phyloP scores from a whole-genome alignment of 2,113 vertebrate species.

The Triplophysa siluroides region DNA sequence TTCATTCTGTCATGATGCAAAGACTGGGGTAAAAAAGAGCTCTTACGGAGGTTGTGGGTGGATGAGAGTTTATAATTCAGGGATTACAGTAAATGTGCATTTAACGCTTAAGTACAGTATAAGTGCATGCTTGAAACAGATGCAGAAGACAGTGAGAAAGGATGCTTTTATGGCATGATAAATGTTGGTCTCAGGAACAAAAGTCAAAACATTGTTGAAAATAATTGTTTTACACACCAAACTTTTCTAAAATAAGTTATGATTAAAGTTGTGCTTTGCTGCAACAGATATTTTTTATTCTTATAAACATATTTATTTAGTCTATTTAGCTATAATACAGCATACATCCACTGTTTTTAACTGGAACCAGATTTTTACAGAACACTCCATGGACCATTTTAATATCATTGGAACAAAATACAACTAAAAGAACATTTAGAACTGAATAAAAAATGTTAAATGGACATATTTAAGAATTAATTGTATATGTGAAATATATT shows the following conservation, averaged over 20 bases:
- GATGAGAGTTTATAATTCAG: conserved; percentile 26
- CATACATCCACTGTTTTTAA: too few relatives aligned
- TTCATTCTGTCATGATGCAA: conserved; percentile 17
- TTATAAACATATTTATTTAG: background rate
- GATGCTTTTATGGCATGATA: background rate
- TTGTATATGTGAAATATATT: too few relatives aligned
- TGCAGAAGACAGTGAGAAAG: conserved; percentile 31
- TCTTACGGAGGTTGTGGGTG: conserved; percentile 30
- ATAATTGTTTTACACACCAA: background rate
- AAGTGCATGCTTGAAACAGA: conserved; percentile 26
- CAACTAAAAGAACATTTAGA: too few relatives aligned
- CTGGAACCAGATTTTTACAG: too few relatives aligned
- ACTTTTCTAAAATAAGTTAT: background rate
- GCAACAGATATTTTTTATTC: background rate
- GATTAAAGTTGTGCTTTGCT: too few relatives aligned
- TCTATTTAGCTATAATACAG: too few relatives aligned
- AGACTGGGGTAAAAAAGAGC: conserved; percentile 10
- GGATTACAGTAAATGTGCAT: conserved; percentile 15
- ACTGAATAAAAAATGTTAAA: too few relatives aligned
- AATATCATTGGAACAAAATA: too few relatives aligned
- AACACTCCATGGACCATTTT: too few relatives aligned
- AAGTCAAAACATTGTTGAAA: background rate
- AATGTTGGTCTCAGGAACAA: conserved; percentile 11
- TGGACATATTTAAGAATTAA: too few relatives aligned
- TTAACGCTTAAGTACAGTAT: conserved; percentile 32